These are phyloP conservation scores for Leptonema lineaticorne DNA, from an alignment of 1,140 invertebrate genomes.

Conservation along the genomic window DNA sequence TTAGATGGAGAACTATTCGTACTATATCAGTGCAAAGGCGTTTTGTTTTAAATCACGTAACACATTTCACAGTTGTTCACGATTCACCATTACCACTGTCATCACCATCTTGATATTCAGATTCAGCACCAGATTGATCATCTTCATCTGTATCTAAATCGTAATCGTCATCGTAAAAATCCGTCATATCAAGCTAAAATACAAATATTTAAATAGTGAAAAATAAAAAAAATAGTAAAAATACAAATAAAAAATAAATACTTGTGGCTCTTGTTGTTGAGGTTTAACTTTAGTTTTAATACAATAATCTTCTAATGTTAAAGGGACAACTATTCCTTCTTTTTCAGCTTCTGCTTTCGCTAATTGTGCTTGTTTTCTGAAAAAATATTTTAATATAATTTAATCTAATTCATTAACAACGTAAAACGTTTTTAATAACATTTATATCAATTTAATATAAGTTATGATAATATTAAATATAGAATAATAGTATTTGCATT, in stretches of 20 bases:
- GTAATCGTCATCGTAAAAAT: slow-evolving; percentile 93
- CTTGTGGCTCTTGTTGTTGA: slow-evolving; percentile 68
- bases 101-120: slow-evolving; percentile 70
- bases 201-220: too few relatives aligned
- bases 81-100: slow-evolving; percentile 79
- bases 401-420: too few relatives aligned
- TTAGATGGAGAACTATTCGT: slow-evolving; percentile 14
- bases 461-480: too few relatives aligned
- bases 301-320: slow-evolving; percentile 97
- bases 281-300: slow-evolving; percentile 86
- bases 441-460: too few relatives aligned
- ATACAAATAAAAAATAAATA: slow-evolving; percentile 37
- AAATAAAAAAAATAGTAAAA: neutral
- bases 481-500: too few relatives aligned
- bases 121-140: slow-evolving; percentile 62
- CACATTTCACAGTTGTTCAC: slow-evolving; percentile 46
- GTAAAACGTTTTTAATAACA: slow-evolving; percentile 17
- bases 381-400: slow-evolving; percentile 42
- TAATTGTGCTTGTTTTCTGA: slow-evolving; percentile 93
- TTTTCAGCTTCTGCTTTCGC: slow-evolving; percentile 93
- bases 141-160: slow-evolving; percentile 75
- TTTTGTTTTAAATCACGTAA: slow-evolving; percentile 26
- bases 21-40: slow-evolving; percentile 21
- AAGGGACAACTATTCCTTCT: slow-evolving; percentile 95
- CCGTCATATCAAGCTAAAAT: slow-evolving; percentile 77